Base-by-base conservation (phyloP, 2,888 invertebrate species). In the Tanypteryx hageni region DNA sequence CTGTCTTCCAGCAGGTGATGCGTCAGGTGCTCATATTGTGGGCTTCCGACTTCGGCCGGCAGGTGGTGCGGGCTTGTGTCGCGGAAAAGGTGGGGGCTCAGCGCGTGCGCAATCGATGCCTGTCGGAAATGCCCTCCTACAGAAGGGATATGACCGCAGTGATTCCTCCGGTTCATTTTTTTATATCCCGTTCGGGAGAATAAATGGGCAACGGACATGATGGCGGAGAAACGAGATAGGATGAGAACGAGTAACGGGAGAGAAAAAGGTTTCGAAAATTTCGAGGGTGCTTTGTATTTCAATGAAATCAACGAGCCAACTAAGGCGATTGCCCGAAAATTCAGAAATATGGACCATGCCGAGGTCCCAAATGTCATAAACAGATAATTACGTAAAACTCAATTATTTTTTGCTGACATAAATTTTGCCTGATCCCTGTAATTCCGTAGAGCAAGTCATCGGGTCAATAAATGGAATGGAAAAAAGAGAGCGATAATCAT, bases 11-110 rank as follows among this genome's bases (percentile, higher is more conserved):
- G 22, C 76, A 76, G 76, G 76, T 76, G 76, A 7, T 22, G 76
- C 76, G 76, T 76, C 76, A 76, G 76, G 76, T 76, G 76, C 76
- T 76, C 76, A 0, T 76, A 76, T 76, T 76, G 76, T 11, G 22
- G 22, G 76, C 76, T 76, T 76, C 76, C 76, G 76, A 76, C 4
- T 13, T 27, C 76, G 22, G 27, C 18, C 76, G 76, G 22, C 22
- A 27, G 76, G 27, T 76, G 76, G 76, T 76, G 76, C 76, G 3
- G 0, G 76, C 11, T n/a, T 7, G 68, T 22, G 68, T 68, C 68
- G 64, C 16, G 22, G 22, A 76, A 76, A 76, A n/a, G 27, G 44
- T 44, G 76, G 76, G 27, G 76, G 27, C 10, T 27, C 27, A 22
- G 11, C 76, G 76, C 7, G 22, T 76, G 76, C 76, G 76, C 76